Conservation (phyloP, 2,888 invertebrate species). For the Cactoblastis cactorum region DNA sequence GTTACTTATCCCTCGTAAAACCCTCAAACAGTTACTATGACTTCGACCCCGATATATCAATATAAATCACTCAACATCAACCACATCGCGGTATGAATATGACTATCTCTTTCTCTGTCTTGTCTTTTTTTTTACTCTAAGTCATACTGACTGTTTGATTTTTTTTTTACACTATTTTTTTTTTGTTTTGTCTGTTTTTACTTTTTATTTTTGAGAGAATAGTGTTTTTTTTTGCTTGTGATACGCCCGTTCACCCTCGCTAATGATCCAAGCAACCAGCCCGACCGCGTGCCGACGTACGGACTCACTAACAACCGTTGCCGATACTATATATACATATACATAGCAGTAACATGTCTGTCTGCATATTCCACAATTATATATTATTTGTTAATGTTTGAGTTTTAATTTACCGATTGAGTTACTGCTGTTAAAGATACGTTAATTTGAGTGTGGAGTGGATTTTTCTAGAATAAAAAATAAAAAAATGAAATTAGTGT, state of each 20-base stretch:
- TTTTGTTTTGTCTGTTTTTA: slow-evolving; percentile 43
- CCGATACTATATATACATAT: slow-evolving; percentile 39
- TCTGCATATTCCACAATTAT: slow-evolving; percentile 22
- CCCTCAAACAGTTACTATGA: slow-evolving; percentile 76
- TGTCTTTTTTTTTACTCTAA: slow-evolving; percentile 71
- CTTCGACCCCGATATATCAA: slow-evolving; percentile 41
- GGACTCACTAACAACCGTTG: slow-evolving; percentile 62
- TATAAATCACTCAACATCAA: slow-evolving; percentile 52
- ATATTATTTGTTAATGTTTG: slow-evolving; percentile 41
- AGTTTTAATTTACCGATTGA: slow-evolving; percentile 45
- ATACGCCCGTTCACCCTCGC: slow-evolving; percentile 71
- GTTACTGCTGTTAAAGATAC: slow-evolving; percentile 66
- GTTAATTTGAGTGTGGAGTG: slow-evolving; percentile 76
- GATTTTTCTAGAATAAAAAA: slow-evolving; percentile 58
- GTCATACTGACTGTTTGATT: slow-evolving; percentile 80
- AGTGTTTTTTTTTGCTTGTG: slow-evolving; percentile 75
- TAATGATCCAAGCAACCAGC: slow-evolving; percentile 64
- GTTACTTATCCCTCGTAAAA: slow-evolving; percentile 72
- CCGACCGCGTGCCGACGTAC: slow-evolving; percentile 45
- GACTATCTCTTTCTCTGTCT: slow-evolving; percentile 68
- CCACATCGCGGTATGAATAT: slow-evolving; percentile 73
- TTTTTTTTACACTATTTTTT: slow-evolving; percentile 46
- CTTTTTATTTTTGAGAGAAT: slow-evolving; percentile 54
- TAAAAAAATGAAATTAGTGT: slow-evolving; percentile 26
- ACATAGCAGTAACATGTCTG: slow-evolving; percentile 55